phyloP scores from a whole-genome alignment of 2,797 vertebrate genomes.

The Salarias fasciatus region DNA sequence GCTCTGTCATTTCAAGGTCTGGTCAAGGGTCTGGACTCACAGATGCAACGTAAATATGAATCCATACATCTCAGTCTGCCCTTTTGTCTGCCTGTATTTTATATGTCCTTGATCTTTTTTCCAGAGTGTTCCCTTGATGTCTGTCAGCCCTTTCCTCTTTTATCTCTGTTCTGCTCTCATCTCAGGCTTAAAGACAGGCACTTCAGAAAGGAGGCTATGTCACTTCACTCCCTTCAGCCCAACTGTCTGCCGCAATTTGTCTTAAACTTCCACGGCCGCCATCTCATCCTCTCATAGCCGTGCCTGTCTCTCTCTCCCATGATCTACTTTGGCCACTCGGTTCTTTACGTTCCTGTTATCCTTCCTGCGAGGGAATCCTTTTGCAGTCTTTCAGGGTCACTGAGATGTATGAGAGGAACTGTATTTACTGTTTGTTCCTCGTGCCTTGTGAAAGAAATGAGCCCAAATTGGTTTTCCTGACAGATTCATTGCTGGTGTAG shows the following conservation, averaged over 20 bases:
- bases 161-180: slow-evolving; percentile 61
- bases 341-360: slow-evolving; percentile 29
- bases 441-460: slow-evolving; percentile 52
- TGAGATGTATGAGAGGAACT: slow-evolving; percentile 82
- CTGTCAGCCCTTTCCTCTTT: slow-evolving; percentile 34
- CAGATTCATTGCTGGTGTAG: slow-evolving; percentile 65
- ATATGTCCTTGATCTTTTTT: slow-evolving; percentile 31
- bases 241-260: slow-evolving; percentile 51
- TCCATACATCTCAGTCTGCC: slow-evolving; percentile 82
- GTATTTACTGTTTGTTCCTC: slow-evolving; percentile 66
- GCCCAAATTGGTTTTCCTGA: slow-evolving; percentile 54
- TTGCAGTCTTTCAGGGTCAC: slow-evolving; percentile 64
- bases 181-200: slow-evolving; percentile 43
- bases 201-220: slow-evolving; percentile 49
- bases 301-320: slow-evolving; percentile 34
- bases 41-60: slow-evolving; percentile 85
- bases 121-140: slow-evolving; percentile 22
- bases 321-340: slow-evolving; percentile 16
- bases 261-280: slow-evolving; percentile 30
- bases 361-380: slow-evolving; percentile 21
- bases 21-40: slow-evolving; percentile 82
- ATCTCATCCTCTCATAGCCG: slow-evolving; percentile 30
- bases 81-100: slow-evolving; percentile 46
- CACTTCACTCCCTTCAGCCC: slow-evolving; percentile 32
- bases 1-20: slow-evolving; percentile 85